Evolutionary conservation across 1,140 invertebrate species (phyloP).

Genomic region (Trachymyrmex cornetzi): DNA sequence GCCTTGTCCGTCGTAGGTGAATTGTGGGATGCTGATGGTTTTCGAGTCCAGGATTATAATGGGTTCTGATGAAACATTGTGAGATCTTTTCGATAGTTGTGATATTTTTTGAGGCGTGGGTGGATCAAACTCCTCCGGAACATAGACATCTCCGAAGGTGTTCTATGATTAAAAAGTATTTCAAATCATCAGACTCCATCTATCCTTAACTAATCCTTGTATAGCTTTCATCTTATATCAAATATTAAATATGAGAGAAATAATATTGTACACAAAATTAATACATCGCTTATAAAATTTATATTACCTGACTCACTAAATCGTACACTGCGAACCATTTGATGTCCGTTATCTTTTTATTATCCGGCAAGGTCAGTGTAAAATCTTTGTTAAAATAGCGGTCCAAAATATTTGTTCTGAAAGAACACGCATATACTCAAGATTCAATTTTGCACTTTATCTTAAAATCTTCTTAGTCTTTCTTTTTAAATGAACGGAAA

Average conservation of each 20-base stretch:
- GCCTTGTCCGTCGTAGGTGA: conserved; percentile 92
- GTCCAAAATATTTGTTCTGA: conserved; percentile 94
- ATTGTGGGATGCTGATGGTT: conserved; percentile 92
- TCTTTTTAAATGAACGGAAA: neutral
- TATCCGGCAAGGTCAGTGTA: conserved; percentile 93
- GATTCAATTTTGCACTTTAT: too few relatives aligned
- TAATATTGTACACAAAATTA: neutral
- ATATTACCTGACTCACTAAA: conserved; percentile 90
- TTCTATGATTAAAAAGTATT: conserved; percentile 86
- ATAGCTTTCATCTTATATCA: neutral
- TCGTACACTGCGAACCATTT: conserved; percentile 97
- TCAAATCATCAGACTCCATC: too few relatives aligned
- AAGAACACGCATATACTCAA: conserved; percentile 72
- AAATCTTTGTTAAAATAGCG: conserved; percentile 96
- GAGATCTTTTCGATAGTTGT: conserved; percentile 90
- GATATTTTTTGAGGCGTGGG: conserved; percentile 91
- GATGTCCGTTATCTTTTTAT: conserved; percentile 94
- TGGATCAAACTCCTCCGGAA: conserved; percentile 97
- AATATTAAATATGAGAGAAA: neutral
- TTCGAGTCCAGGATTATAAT: conserved; percentile 94
- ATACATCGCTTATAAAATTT: neutral
- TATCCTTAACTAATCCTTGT: neutral
- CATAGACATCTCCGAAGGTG: conserved; percentile 95
- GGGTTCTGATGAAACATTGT: conserved; percentile 91
- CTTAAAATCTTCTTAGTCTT: neutral